Base-by-base conservation (phyloP, 2,888 invertebrate species). In the Nomada fabriciana region DNA sequence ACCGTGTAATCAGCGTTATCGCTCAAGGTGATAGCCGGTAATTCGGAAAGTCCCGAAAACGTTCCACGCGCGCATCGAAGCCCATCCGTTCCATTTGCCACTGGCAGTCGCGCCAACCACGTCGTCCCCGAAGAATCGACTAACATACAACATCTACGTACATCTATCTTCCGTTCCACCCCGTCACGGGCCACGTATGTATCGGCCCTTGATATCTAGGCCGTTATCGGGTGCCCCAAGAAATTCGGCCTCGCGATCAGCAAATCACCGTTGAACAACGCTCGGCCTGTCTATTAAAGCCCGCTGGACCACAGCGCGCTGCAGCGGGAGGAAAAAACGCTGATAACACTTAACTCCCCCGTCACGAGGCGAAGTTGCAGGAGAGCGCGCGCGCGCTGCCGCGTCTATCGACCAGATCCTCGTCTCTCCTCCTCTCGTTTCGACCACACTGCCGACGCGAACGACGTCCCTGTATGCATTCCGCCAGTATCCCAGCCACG, bases 401-500 rank as follows among this genome's bases (percentile, higher is more conserved):
- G 85, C 86, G 82, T 81, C 81, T 92, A 92, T 92, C 92, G 92
- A 92, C 91, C 92, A 89, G 89, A 89, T 87, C 88, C 64, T 81
- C 87, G 68, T 74, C 81, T 78, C 78, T 83, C 79, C 78, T 76
- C 84, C 79, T 86, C 87, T 79, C 82, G 70, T 71, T 85, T 70
- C 87, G 72, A 50, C 70, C 29, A 59, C 76, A 69, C 68, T 25
- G 57, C 57, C 2, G 23, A 20, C 9, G n/a, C 9, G 36, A 36
- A 36, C 60, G 43, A 55, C 70, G 11, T 25, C 52, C 55, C 36
- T 55, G 65, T 65, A 75, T 77, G 63, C 60, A 70, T 71, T 80
- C 76, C 78, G 84, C 64, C 74, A 64, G 60, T 74, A 84, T 72
- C 70, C 77, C 63, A 71, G 72, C 76, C 69, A 4, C 78, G 86